Percentiles rank a stretch among this genome's conserved stretches.
These are phyloP conservation scores for Acridotheres tristis DNA, from an alignment of 2,797 vertebrate species.

Conservation along the genomic window DNA sequence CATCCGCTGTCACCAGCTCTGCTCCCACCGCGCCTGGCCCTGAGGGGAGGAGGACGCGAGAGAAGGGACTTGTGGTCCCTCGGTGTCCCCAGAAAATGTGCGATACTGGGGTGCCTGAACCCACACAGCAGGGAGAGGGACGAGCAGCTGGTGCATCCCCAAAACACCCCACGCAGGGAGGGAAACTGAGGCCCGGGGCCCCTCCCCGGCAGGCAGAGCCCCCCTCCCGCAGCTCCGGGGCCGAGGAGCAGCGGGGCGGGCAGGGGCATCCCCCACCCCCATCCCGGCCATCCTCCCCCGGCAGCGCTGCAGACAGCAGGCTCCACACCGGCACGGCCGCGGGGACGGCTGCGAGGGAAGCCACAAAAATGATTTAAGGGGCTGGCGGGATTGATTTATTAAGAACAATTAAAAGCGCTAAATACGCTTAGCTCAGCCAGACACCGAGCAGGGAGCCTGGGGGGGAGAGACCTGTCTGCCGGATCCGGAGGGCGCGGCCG, in stretches of 20 bases:
- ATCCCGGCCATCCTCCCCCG: rapidly evolving
- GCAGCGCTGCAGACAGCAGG: constrained; percentile 44
- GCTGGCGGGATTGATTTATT: constrained; percentile 72
- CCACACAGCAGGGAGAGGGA: background rate
- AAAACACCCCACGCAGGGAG: background rate
- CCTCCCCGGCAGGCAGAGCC: background rate
- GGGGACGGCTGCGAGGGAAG: constrained; percentile 52
- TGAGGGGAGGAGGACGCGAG: background rate
- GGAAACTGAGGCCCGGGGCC: background rate
- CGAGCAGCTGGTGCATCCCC: rapidly evolving
- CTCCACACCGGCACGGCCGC: constrained; percentile 17
- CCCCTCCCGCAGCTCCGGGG: background rate
- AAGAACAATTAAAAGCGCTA: constrained; percentile 71
- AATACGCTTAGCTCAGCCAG: constrained; percentile 73
- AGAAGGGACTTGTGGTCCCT: background rate
- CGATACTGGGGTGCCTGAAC: rapidly evolving
- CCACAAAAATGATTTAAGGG: constrained; percentile 71
- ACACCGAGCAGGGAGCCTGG: constrained; percentile 19
- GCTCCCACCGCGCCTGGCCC: background rate
- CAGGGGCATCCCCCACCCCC: background rate
- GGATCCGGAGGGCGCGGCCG: background rate
- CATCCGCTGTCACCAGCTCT: background rate
- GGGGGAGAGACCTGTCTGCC: constrained; percentile 48
- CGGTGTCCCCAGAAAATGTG: rapidly evolving
- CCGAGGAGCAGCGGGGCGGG: background rate